These are phyloP conservation scores for Halisarca cf. caerulea DNA, from an alignment of 37 sponge, comb jelly and placozoan species.

Conservation along the genomic window DNA sequence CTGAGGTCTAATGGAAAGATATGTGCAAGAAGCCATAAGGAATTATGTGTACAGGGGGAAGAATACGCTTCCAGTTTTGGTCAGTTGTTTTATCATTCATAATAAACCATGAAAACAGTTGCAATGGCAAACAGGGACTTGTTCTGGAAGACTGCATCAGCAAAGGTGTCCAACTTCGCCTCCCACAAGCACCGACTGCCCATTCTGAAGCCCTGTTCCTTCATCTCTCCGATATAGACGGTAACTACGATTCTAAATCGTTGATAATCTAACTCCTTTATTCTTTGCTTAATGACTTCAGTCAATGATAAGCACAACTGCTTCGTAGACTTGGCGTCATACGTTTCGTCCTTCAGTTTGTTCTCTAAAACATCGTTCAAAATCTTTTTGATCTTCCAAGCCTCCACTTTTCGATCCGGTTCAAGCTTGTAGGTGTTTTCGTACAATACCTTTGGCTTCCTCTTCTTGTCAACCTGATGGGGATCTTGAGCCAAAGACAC, in stretches of 20 bases:
- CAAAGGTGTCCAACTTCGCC: slow-evolving; percentile 84
- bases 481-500: slow-evolving; percentile 59
- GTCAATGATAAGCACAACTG: slow-evolving; percentile 68
- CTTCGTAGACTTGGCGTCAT: slow-evolving; percentile 54
- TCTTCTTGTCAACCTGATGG: neutral
- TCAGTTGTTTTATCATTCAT: no score
- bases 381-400: slow-evolving; percentile 59
- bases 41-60: neutral
- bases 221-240: slow-evolving; percentile 88
- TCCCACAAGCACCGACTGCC: slow-evolving; percentile 96
- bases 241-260: slow-evolving; percentile 84
- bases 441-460: slow-evolving; percentile 58
- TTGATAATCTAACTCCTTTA: slow-evolving; percentile 83
- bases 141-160: slow-evolving; percentile 78
- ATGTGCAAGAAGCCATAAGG: no score
- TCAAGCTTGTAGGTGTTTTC: slow-evolving; percentile 91
- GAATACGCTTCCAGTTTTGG: neutral
- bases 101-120: slow-evolving; percentile 90
- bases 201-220: slow-evolving; percentile 81
- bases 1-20: no score
- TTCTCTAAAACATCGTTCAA: slow-evolving; percentile 60
- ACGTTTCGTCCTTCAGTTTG: slow-evolving; percentile 73
- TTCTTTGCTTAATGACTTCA: slow-evolving; percentile 72
- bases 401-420: slow-evolving; percentile 60
- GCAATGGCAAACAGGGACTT: slow-evolving; percentile 88